phyloP scores from a whole-genome alignment of 1,140 invertebrate genomes.

The Bilobella aurantiaca region DNA sequence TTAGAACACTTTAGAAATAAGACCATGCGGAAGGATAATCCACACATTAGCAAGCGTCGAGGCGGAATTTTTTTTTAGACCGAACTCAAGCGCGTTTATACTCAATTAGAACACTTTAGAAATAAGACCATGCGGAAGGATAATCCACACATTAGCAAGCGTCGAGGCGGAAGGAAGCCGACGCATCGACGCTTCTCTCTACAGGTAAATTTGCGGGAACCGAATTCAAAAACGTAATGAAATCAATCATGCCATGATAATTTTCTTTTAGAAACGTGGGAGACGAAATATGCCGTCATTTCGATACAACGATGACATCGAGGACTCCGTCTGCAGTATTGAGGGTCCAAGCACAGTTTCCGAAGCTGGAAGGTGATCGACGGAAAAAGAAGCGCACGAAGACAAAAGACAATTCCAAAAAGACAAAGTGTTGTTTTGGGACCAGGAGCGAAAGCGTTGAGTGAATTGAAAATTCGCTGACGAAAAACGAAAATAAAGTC shows the following conservation, averaged over 20 bases:
- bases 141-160: constrained; percentile 89
- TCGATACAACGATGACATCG: constrained; percentile 48
- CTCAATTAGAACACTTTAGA: constrained; percentile 72
- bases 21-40: constrained; percentile 83
- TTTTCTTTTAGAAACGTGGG: constrained; percentile 3
- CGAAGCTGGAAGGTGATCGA: constrained; percentile 39
- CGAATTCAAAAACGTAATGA: too few species aligned
- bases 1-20: constrained; percentile 76
- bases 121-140: constrained; percentile 83
- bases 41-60: constrained; percentile 82
- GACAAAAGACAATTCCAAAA: background rate
- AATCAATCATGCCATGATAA: too few species aligned
- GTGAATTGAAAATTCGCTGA: background rate
- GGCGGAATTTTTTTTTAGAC: constrained; percentile 60
- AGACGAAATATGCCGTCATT: constrained; percentile 8
- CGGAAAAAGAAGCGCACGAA: background rate
- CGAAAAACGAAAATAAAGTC: background rate
- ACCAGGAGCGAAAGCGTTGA: background rate
- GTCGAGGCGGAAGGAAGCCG: constrained; percentile 79
- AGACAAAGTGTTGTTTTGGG: background rate
- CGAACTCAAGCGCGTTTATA: constrained; percentile 83
- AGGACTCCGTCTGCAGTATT: constrained; percentile 61
- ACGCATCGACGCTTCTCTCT: constrained; percentile 78
- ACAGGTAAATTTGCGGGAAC: constrained; percentile 43
- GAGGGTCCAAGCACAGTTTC: constrained; percentile 53